Evolutionary conservation across 2,113 vertebrate genomes (phyloP).

Genomic region (Laticauda colubrina): DNA sequence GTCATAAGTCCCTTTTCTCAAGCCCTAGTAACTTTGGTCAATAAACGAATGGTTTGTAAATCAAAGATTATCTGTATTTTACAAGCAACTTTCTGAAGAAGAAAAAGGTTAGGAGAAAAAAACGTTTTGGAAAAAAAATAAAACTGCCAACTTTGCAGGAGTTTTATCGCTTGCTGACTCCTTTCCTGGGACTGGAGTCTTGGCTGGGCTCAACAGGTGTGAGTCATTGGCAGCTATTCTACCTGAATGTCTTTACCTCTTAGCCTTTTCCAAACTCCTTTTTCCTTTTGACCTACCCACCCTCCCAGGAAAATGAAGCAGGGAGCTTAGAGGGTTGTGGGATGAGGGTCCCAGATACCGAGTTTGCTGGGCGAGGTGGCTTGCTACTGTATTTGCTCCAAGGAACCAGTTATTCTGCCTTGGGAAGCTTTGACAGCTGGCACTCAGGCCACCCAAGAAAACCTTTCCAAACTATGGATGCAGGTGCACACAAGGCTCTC

Average conservation of each 20-base stretch:
- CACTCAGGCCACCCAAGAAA: neutral
- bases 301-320: neutral
- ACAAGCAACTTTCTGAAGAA: neutral
- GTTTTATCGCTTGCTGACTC: neutral
- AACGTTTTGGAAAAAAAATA: conserved; percentile 18
- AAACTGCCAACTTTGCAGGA: conserved; percentile 45
- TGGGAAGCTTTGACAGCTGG: neutral
- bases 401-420: too few species aligned
- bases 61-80: neutral
- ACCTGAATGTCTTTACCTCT: conserved; percentile 6
- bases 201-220: neutral
- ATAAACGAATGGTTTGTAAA: neutral
- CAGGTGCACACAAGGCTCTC: too few species aligned
- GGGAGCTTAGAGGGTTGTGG: neutral
- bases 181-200: neutral
- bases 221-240: neutral
- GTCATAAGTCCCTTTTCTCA: too few species aligned
- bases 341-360: neutral
- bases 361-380: neutral
- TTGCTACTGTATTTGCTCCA: neutral
- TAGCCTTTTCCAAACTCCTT: neutral
- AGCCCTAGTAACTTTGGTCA: neutral
- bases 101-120: conserved; percentile 42
- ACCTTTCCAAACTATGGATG: neutral
- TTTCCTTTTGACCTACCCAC: neutral